Base-by-base conservation (phyloP, 2,888 invertebrate species). In the Andrena camellia region DNA sequence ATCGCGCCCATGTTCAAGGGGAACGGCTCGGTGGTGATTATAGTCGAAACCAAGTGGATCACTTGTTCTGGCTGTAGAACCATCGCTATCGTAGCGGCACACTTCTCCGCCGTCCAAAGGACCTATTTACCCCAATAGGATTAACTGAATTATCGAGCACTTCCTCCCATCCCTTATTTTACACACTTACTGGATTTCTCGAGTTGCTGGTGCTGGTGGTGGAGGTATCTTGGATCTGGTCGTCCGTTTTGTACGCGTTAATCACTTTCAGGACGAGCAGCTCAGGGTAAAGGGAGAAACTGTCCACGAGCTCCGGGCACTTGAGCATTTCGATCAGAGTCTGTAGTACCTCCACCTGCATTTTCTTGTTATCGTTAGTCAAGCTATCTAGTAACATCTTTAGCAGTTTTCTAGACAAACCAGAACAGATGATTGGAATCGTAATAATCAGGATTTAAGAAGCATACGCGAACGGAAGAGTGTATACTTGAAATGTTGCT, bases 1-100 rank as follows among this genome's bases (percentile, higher is more conserved):
- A 99, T 97, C 78, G 98, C 98, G 87, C 98, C 98, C 94, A 98
- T 96, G 92, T 98, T 97, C 76, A 97, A 96, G 0, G 99, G 98
- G 95, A 96, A 97, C 29, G 97, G 96, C 88, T 97, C 97, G 0
- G 98, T 98, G 42, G 97, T 96, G 88, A 99, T 98, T 90, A 99
- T 97, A 0, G 99, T 98, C 90, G 96, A 96, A 23, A 98, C 95
- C 0, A 97, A 95, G 94, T 96, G 95, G 59, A 97, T 96, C 68
- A 97, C 96, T 93, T 97, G 96, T 84, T 97, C 96, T 0, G 98
- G 96, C 2, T 98, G 98, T 90, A 99, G 95, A 59, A 97, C 97
- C 26, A 95, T 95, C 60, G 98, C 98, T 81, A 98, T 96, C 52
- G 96, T 96, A 66, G 96, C 96, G 0, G 96, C 96, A 88, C 98